Evolutionary conservation across 1,140 invertebrate genomes (phyloP), one percentile per base, ranked within the genome.

Genomic region (Drosophila saltans): DNA sequence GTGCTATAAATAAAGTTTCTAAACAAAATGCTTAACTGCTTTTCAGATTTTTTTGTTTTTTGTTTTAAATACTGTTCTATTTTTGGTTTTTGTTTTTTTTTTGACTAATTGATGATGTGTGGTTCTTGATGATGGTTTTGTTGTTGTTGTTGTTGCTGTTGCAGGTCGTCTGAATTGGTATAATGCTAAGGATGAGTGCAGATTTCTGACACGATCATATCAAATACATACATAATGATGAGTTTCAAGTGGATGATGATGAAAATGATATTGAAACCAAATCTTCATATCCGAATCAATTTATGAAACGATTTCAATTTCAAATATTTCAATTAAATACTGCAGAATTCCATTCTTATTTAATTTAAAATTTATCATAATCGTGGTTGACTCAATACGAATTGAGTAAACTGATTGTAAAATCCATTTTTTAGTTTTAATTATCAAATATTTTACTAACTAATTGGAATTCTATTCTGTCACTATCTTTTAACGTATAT

Each of bases 1-100:
- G 67, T 91, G 80, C 85, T 84, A 80, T 74, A 82, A 80, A 89
- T 80, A 83, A 89, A 74, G 72, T 41, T 69, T 70, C 72, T 69
- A 80, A 66, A 74, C 69, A 83, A 66, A 86, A 43, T 58, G 52
- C 60, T 40, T 71, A 69, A 52, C 45, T 60, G 39, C 40, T 64
- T 36, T 33, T 48, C 21, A 16, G 8, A 3, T 9, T 40, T 26
- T 59, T 30, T 30, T 30, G 2, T 26, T 59, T 30, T 30, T 30
- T 30, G 28, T 30, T 30, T 30, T 30, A 2, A 2, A 30, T 30
- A 30, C 28, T 30, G 28, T 30, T 30, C 4, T 9, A 21, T 28
- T 58, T 59, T 40, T 24, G 2, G 2, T 60, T 60, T 16, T 16
- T 10, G 21, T 39, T 21, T 21, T 36, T 30, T 66, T 60, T 48